A percentile compares a stretch with the other conserved stretches of the same genome.
phyloP scores from a whole-genome alignment of 2,113 vertebrate genomes.

The Danio rerio region GRCz12tu NC_133183.1:42738001-42738500 shows the following conservation, averaged over 20 bases:
- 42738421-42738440: slow-evolving; percentile 2
- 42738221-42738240: background rate
- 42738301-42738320: slow-evolving; percentile 42
- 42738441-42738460: slow-evolving; percentile 42
- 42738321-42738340: slow-evolving; percentile 26
- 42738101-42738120: slow-evolving; percentile 1
- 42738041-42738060: slow-evolving; percentile 84
- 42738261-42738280: slow-evolving; percentile 23
- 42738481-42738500: background rate
- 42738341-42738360: slow-evolving; percentile 41
- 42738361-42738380: slow-evolving; percentile 31
- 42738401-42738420: slow-evolving; percentile 25
- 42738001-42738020: slow-evolving; percentile 80
- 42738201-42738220: background rate
- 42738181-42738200: background rate
- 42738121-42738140: slow-evolving; percentile 5
- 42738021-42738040: slow-evolving; percentile 77
- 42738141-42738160: slow-evolving; percentile 15
- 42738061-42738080: slow-evolving; percentile 56
- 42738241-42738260: background rate
- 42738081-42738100: slow-evolving; percentile 13
- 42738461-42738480: background rate
- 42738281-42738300: background rate
- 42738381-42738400: background rate
- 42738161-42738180: background rate